Percentiles rank a stretch among this genome's conserved stretches.
phyloP scores from a whole-genome alignment of 2,888 invertebrate species.

The Gastracanthus pulcherrimus region DNA sequence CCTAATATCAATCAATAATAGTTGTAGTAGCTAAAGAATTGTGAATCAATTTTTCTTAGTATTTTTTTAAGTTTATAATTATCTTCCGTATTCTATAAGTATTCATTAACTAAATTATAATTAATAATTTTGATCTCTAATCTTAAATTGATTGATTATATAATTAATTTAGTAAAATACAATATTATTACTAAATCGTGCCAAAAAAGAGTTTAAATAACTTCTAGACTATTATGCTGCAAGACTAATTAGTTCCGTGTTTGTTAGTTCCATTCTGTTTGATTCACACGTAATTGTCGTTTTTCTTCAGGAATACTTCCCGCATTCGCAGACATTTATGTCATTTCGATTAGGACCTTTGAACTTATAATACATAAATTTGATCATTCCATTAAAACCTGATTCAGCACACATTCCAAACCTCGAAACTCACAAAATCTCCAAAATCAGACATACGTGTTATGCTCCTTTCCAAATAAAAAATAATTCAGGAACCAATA shows the following conservation, averaged over 20 bases:
- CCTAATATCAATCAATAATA: no score
- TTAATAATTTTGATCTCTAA: background rate
- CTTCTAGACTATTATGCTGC: background rate
- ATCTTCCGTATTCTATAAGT: no score
- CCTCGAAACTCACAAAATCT: background rate
- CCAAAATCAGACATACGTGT: background rate
- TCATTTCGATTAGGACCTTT: no score
- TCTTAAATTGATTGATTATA: background rate
- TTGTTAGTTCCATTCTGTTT: slow-evolving; percentile 29
- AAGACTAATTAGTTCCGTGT: slow-evolving; percentile 32
- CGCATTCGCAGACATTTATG: no score
- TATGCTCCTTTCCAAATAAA: background rate
- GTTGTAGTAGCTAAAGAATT: no score
- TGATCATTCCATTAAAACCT: background rate
- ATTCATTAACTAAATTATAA: no score
- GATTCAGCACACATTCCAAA: background rate
- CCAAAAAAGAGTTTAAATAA: background rate
- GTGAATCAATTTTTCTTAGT: no score
- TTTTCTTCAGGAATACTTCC: no score
- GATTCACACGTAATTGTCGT: slow-evolving; percentile 19
- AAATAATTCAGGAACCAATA: background rate
- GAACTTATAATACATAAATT: background rate
- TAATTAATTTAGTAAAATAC: background rate
- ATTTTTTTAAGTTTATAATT: no score
- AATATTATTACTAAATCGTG: background rate